phyloP scores from a whole-genome alignment of 2,888 invertebrate genomes.

The Hirtodrosophila alboralis region DNA sequence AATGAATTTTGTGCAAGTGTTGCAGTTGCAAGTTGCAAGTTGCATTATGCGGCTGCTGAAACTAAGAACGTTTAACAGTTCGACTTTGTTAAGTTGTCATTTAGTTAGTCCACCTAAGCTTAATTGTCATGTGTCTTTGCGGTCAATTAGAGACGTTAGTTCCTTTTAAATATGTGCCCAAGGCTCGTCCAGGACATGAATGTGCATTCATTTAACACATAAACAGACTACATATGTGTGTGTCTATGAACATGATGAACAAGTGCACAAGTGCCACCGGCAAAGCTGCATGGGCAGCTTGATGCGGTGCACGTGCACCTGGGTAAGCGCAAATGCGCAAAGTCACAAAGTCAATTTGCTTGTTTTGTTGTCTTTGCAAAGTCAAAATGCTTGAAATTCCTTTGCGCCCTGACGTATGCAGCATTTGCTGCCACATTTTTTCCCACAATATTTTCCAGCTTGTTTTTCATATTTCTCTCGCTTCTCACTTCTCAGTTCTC shows the following conservation, averaged over 20 bases:
- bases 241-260: background rate
- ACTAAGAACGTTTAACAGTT: slow-evolving; percentile 34
- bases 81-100: slow-evolving; percentile 5
- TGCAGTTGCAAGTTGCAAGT: background rate
- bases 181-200: slow-evolving; percentile 30
- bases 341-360: slow-evolving; percentile 14
- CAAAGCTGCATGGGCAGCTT: slow-evolving; percentile 13
- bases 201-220: slow-evolving; percentile 13
- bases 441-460: slow-evolving; percentile 10
- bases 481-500: slow-evolving; percentile 12
- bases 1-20: slow-evolving; percentile 9
- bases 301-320: slow-evolving; percentile 26
- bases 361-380: slow-evolving; percentile 30
- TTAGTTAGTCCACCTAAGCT: slow-evolving; percentile 34
- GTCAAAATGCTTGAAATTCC: slow-evolving; percentile 28
- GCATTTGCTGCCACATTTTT: slow-evolving; percentile 29
- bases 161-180: slow-evolving; percentile 43
- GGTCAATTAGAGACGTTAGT: slow-evolving; percentile 49
- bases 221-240: background rate
- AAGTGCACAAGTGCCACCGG: slow-evolving; percentile 6
- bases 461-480: too few species aligned
- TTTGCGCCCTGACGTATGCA: slow-evolving; percentile 59
- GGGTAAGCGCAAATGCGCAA: slow-evolving; percentile 16
- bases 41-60: too few species aligned
- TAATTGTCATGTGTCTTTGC: slow-evolving; percentile 50